These are phyloP conservation scores for Himalopsyche anomala DNA, from an alignment of 2,888 invertebrate genomes.

Conservation along the genomic window DNA sequence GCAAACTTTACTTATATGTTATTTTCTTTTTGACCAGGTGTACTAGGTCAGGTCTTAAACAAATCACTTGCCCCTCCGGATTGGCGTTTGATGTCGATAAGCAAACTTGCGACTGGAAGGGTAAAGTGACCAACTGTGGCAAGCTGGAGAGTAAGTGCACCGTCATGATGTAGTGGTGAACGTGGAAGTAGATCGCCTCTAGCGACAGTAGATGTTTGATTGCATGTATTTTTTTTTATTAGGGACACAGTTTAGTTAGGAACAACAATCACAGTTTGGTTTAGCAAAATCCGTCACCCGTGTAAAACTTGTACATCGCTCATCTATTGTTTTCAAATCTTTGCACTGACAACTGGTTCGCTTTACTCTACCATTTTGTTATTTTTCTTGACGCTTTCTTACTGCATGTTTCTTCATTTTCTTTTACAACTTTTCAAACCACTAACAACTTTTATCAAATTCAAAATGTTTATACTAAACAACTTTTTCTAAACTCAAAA, in stretches of 20 bases:
- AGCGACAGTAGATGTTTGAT: slow-evolving; percentile 60
- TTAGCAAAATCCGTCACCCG: slow-evolving; percentile 60
- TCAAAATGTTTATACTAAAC: neutral
- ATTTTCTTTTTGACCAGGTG: slow-evolving; percentile 85
- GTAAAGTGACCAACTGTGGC: slow-evolving; percentile 97
- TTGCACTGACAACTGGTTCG: slow-evolving; percentile 23
- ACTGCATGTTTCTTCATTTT: neutral
- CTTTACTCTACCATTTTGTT: neutral
- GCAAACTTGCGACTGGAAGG: slow-evolving; percentile 99
- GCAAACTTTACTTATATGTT: slow-evolving; percentile 70
- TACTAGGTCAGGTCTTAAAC: slow-evolving; percentile 96
- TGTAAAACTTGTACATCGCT: slow-evolving; percentile 9
- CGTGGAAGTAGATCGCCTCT: slow-evolving; percentile 54
- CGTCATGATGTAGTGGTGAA: slow-evolving; percentile 69
- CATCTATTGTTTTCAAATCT: slow-evolving; percentile 11
- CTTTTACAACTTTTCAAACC: slow-evolving; percentile 9
- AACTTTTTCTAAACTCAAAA: neutral
- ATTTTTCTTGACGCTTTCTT: neutral
- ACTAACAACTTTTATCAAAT: neutral
- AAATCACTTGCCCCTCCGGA: slow-evolving; percentile 97
- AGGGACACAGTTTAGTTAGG: slow-evolving; percentile 46
- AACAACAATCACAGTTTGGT: slow-evolving; percentile 60
- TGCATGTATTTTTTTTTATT: slow-evolving; percentile 59
- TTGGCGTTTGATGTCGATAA: slow-evolving; percentile 98
- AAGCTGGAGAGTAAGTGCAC: slow-evolving; percentile 94